phyloP scores from a whole-genome alignment of 2,888 invertebrate species.

The Buathra laborator region DNA sequence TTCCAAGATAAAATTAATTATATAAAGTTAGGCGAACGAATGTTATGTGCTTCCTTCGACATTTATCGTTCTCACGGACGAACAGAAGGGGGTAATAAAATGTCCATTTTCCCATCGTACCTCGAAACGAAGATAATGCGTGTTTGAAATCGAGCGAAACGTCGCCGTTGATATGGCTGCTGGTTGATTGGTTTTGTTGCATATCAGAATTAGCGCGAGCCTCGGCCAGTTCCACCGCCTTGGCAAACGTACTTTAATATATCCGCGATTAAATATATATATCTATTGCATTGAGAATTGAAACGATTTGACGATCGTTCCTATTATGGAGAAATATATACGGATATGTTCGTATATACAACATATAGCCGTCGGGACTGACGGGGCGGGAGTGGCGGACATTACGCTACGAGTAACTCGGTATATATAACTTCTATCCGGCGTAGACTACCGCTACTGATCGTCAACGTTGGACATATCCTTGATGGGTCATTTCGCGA shows the following conservation, averaged over 20 bases:
- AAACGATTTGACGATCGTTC: background rate
- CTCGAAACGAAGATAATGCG: background rate
- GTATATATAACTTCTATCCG: constrained; percentile 11
- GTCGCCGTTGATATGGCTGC: background rate
- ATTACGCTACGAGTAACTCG: constrained; percentile 5
- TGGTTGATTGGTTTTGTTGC: too few relatives aligned
- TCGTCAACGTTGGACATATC: constrained; percentile 56
- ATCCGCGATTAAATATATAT: constrained; percentile 2
- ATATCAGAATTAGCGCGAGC: too few relatives aligned
- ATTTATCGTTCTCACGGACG: background rate
- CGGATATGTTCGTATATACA: background rate
- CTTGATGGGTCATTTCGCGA: constrained; percentile 70
- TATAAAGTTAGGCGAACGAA: background rate
- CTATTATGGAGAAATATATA: background rate
- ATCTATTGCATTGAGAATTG: background rate
- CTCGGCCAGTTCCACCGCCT: background rate
- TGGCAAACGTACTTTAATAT: constrained; percentile 15
- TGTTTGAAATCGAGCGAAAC: background rate
- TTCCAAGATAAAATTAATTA: background rate
- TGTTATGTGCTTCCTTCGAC: background rate
- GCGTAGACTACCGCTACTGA: constrained; percentile 22
- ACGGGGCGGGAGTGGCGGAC: background rate
- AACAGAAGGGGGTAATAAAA: background rate
- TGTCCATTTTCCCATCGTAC: background rate
- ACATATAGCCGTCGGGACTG: background rate